Evolutionary conservation across 1,140 invertebrate species (phyloP).

Genomic region (Anadara kagoshimensis): DNA sequence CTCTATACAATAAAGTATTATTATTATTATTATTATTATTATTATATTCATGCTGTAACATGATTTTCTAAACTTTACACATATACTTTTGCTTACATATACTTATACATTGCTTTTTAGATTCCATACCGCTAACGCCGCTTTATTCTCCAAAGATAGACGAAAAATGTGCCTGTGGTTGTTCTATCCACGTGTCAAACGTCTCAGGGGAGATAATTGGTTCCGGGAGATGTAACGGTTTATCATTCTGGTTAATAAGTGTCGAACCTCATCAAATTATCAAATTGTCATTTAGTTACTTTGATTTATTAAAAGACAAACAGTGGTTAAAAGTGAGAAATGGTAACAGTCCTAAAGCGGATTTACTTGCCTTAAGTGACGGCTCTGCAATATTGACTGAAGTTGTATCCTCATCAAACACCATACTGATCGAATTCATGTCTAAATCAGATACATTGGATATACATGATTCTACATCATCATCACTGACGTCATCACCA

Average conservation of each 20-base stretch:
- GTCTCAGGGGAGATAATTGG: conserved; percentile 56
- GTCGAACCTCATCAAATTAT: conserved; percentile 40
- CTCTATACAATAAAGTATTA: not conserved
- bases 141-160: conserved; percentile 47
- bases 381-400: conserved; percentile 35
- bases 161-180: conserved; percentile 58
- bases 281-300: conserved; percentile 54
- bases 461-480: not conserved
- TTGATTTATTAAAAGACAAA: conserved; percentile 49
- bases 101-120: conserved; percentile 43
- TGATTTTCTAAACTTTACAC: not conserved
- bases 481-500: not conserved
- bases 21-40: not conserved
- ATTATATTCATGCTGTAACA: not conserved
- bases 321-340: conserved; percentile 64
- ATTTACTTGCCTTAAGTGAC: conserved; percentile 53
- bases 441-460: conserved; percentile 37
- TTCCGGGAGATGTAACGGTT: conserved; percentile 60
- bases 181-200: conserved; percentile 23
- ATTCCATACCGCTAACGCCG: conserved; percentile 54
- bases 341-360: conserved; percentile 43
- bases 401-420: conserved; percentile 56
- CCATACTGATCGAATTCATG: conserved; percentile 62
- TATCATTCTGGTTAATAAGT: conserved; percentile 56
- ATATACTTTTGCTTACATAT: not conserved